Evolutionary conservation across 2,888 invertebrate genomes (phyloP).

Genomic region (Drosophila demipolita): DNA sequence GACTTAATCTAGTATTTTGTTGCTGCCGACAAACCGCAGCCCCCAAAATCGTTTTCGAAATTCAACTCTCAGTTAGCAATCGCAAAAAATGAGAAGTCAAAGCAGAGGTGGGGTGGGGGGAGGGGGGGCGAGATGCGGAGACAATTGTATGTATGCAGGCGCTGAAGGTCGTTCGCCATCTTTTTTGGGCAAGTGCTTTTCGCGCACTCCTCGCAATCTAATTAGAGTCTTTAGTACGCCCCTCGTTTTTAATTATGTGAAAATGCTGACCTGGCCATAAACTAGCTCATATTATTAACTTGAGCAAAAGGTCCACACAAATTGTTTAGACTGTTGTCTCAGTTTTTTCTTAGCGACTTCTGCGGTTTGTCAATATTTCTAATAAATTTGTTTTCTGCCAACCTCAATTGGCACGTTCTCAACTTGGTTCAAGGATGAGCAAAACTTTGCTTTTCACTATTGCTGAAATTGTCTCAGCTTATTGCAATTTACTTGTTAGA

Average conservation of each 20-base stretch:
- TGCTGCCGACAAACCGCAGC: slow-evolving; percentile 57
- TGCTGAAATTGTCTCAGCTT: slow-evolving; percentile 31
- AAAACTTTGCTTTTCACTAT: slow-evolving; percentile 28
- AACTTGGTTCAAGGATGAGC: slow-evolving; percentile 67
- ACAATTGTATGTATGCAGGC: slow-evolving; percentile 75
- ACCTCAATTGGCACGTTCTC: slow-evolving; percentile 80
- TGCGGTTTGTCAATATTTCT: slow-evolving; percentile 72
- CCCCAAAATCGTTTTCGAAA: slow-evolving; percentile 39
- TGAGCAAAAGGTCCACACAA: slow-evolving; percentile 30
- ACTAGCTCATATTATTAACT: slow-evolving; percentile 53
- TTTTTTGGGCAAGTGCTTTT: slow-evolving; percentile 26
- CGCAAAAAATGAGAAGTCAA: slow-evolving; percentile 29
- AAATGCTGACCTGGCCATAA: slow-evolving; percentile 56
- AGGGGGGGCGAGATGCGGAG: slow-evolving; percentile 27
- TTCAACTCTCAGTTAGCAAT: slow-evolving; percentile 30
- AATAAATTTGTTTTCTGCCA: slow-evolving; percentile 58
- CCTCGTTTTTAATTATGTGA: slow-evolving; percentile 70
- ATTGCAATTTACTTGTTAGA: slow-evolving; percentile 19
- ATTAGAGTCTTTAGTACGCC: slow-evolving; percentile 76
- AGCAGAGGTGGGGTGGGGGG: background rate
- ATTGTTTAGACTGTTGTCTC: slow-evolving; percentile 32
- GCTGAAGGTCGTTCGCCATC: slow-evolving; percentile 59
- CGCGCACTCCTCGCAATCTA: slow-evolving; percentile 62
- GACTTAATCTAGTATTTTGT: slow-evolving; percentile 78
- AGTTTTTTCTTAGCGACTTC: slow-evolving; percentile 22